Evolutionary conservation across 2,888 invertebrate species (phyloP).

Genomic region (Papilio protenor): DNA sequence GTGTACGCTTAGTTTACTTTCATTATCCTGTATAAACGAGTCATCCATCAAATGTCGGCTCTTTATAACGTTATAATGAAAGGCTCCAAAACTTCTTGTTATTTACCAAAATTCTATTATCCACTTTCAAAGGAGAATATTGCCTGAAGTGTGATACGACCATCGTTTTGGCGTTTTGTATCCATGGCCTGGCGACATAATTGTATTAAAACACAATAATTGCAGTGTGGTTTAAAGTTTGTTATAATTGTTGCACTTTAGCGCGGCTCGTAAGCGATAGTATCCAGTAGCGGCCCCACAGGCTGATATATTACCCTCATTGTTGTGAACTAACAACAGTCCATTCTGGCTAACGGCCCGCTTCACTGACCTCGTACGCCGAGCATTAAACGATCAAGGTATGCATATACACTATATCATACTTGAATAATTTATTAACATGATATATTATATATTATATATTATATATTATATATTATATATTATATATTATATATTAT

Average conservation of each 20-base stretch:
- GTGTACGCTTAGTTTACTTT: background rate
- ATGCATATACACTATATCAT: slow-evolving; percentile 43
- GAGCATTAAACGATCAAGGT: slow-evolving; percentile 46
- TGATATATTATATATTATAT: no score
- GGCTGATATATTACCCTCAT: slow-evolving; percentile 74
- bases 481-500: no score
- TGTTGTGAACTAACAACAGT: slow-evolving; percentile 76
- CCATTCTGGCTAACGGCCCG: slow-evolving; percentile 73
- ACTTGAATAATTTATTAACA: background rate
- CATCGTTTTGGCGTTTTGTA: background rate
- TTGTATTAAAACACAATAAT: slow-evolving; percentile 7
- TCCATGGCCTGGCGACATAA: background rate
- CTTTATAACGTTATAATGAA: slow-evolving; percentile 25
- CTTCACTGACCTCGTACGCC: slow-evolving; percentile 67
- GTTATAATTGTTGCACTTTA: slow-evolving; percentile 39
- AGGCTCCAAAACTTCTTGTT: background rate
- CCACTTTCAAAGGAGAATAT: background rate
- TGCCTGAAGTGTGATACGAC: background rate
- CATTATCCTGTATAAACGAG: slow-evolving; percentile 30
- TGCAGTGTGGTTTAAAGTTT: slow-evolving; percentile 16
- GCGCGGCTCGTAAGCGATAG: slow-evolving; percentile 32
- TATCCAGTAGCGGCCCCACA: slow-evolving; percentile 54
- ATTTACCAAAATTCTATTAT: slow-evolving; percentile 15
- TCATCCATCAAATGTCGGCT: slow-evolving; percentile 36
- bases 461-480: no score